Evolutionary conservation across 1,140 invertebrate genomes (phyloP).

Genomic region (Battus philenor): DNA sequence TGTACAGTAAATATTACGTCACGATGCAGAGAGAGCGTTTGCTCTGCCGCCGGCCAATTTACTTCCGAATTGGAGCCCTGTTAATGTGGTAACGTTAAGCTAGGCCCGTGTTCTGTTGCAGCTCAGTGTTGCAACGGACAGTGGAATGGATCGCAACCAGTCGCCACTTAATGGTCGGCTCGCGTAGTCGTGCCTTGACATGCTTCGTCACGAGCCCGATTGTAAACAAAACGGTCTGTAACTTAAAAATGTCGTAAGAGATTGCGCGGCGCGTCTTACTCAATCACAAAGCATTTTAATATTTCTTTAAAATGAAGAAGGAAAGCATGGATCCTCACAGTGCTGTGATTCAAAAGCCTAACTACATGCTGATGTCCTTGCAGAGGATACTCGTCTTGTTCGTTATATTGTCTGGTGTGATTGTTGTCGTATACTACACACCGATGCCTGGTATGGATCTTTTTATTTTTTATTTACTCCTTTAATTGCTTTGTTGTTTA

Average conservation of each 20-base stretch:
- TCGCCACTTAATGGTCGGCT: slow-evolving; percentile 59
- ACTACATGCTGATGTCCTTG: slow-evolving; percentile 72
- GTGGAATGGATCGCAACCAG: slow-evolving; percentile 44
- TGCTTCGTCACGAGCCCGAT: slow-evolving; percentile 22
- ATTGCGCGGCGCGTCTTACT: slow-evolving; percentile 19
- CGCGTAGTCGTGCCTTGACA: slow-evolving; percentile 46
- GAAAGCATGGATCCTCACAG: slow-evolving; percentile 32
- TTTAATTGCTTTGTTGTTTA: too few relatives aligned
- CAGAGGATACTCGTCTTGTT: slow-evolving; percentile 66
- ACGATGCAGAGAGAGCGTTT: slow-evolving; percentile 44
- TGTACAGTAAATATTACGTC: too few relatives aligned
- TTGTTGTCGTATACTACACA: slow-evolving; percentile 81
- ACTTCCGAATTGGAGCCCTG: slow-evolving; percentile 55
- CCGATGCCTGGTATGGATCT: slow-evolving; percentile 79
- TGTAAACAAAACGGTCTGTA: slow-evolving; percentile 25
- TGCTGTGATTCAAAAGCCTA: slow-evolving; percentile 50
- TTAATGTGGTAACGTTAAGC: slow-evolving; percentile 18
- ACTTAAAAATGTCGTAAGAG: slow-evolving; percentile 39
- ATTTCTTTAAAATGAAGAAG: slow-evolving; percentile 30
- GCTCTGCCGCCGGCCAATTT: slow-evolving; percentile 38
- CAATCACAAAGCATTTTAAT: background rate
- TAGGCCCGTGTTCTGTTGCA: slow-evolving; percentile 38
- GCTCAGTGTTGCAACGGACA: slow-evolving; percentile 42
- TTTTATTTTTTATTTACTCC: slow-evolving; percentile 18
- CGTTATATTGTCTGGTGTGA: slow-evolving; percentile 77